A percentile compares a stretch with the other conserved stretches of the same genome.
Evolutionary conservation across 2,888 invertebrate species (phyloP).

Genomic region (Podotricha telesiphe): DNA sequence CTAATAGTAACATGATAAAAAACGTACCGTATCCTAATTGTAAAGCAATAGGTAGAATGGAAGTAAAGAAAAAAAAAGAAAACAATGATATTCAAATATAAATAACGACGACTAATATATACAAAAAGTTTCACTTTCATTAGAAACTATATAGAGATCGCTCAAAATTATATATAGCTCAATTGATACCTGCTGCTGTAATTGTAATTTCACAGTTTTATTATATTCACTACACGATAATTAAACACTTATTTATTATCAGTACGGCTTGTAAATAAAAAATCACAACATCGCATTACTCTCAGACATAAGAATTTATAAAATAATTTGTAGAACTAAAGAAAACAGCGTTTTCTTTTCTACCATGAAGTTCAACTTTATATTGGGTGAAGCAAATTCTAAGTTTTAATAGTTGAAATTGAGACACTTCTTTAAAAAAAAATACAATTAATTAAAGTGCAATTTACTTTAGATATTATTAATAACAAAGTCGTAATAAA

Average conservation of each 20-base stretch:
- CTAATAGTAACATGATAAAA: too few species aligned
- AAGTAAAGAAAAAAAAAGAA: too few species aligned
- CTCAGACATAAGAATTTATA: neutral
- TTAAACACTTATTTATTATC: slow-evolving; percentile 5
- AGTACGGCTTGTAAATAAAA: neutral
- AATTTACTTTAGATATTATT: too few species aligned
- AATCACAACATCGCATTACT: neutral
- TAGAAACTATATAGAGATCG: too few species aligned
- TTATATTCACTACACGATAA: neutral
- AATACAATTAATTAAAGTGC: neutral
- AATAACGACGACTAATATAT: too few species aligned
- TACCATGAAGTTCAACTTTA: neutral
- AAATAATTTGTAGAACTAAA: too few species aligned
- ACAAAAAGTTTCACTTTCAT: too few species aligned
- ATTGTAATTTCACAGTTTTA: neutral
- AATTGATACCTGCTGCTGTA: neutral
- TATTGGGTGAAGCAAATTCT: neutral
- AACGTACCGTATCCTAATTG: too few species aligned
- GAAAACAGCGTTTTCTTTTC: too few species aligned
- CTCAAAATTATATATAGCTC: too few species aligned
- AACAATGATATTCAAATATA: too few species aligned
- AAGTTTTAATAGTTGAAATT: neutral
- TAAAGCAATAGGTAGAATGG: too few species aligned
- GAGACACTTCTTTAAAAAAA: neutral
- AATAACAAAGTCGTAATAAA: neutral